Evolutionary conservation across 1,140 invertebrate species (phyloP), one percentile per base, ranked within the genome.

Genomic region (Ooceraea biroi): DNA sequence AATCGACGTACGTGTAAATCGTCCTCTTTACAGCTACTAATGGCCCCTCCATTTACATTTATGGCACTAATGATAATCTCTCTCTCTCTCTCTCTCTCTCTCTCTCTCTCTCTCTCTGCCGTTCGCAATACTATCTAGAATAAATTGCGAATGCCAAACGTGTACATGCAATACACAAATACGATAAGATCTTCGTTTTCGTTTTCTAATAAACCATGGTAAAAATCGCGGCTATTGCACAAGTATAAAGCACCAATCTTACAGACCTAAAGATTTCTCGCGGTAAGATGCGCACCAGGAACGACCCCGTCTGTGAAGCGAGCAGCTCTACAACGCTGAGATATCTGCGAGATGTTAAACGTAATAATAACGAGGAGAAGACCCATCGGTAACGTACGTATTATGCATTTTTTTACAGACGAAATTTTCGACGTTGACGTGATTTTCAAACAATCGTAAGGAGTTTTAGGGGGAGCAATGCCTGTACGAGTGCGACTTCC

Each of bases 401-500:
- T 80, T 36, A 14, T 66, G 46, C 57, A n/a, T n/a, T n/a, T n/a
- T n/a, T 68, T 68, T 68, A 66, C 17, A 17, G 48, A 68, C 4
- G 12, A 69, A 57, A 57, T 69, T n/a, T n/a, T 52, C 50, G n/a
- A 19, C 7, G n/a, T 58, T 17, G 36, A 22, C 19, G 30, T 55
- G 7, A 46, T 10, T 77, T 0, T 0, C 22, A 50, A 22, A 30
- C 12, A 61, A 66, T 52, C 36, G 44, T 36, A 17, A 44, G 17
- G 17, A 65, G 22, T 74, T 25, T 91, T 90, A 94, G 57, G 89
- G 82, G 10, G 90, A 86, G 60, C 94, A 94, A 17, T 92, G 90
- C 72, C 93, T 90, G 36, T 94, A 94, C 5, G 57, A 27, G 55
- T 93, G 92, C 2, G 94, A 92, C 7, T 94, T 94, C 1, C 61